Evolutionary conservation across 2,888 invertebrate species (phyloP).

Genomic region (Neoscelio sp.): DNA sequence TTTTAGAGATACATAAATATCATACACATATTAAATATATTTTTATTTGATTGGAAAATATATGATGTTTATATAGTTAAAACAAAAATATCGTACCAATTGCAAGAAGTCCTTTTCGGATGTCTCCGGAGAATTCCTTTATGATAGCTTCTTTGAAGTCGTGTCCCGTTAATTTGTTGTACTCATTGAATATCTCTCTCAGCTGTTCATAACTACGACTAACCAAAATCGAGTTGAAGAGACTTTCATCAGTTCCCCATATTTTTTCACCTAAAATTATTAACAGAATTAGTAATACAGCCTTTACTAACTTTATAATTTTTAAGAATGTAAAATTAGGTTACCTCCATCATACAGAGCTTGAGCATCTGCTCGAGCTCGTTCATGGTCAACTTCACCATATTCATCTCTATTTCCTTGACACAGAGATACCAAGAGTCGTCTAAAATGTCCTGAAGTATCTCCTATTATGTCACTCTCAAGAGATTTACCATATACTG

Average conservation of each 20-base stretch:
- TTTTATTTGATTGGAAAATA: too few species aligned
- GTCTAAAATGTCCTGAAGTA: slow-evolving; percentile 97
- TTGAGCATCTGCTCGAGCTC: slow-evolving; percentile 92
- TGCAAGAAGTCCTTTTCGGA: slow-evolving; percentile 90
- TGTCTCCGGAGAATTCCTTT: slow-evolving; percentile 91
- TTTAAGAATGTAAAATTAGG: too few species aligned
- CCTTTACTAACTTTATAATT: too few species aligned
- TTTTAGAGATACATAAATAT: too few species aligned
- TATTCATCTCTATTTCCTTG: slow-evolving; percentile 89
- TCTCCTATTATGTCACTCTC: slow-evolving; percentile 95
- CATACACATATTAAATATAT: too few species aligned
- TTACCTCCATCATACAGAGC: slow-evolving; percentile 89
- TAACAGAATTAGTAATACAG: too few species aligned
- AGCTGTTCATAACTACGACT: slow-evolving; percentile 90
- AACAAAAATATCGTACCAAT: too few species aligned
- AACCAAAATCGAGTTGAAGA: slow-evolving; percentile 93
- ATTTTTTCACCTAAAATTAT: slow-evolving; percentile 88
- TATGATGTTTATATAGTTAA: too few species aligned
- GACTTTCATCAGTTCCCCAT: slow-evolving; percentile 94
- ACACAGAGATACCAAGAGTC: slow-evolving; percentile 92
- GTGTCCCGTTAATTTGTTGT: slow-evolving; percentile 90
- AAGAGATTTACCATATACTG: slow-evolving; percentile 92
- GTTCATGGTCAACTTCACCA: slow-evolving; percentile 87
- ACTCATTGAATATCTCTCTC: slow-evolving; percentile 87
- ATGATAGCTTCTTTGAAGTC: slow-evolving; percentile 92